Conservation (phyloP, 2,888 invertebrate species). For the Chymomyza procnemis region DNA sequence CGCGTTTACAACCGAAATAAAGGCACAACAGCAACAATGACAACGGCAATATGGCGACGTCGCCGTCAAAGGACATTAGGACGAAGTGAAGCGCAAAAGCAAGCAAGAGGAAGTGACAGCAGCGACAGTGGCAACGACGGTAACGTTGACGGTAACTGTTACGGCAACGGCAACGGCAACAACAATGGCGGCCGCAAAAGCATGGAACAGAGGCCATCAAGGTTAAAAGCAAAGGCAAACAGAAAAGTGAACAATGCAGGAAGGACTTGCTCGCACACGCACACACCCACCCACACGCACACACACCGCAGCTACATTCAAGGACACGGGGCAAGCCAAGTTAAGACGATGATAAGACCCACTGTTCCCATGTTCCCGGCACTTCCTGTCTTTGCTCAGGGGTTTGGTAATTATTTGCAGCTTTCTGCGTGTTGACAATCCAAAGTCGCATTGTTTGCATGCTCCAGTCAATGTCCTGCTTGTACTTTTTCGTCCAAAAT, state of each 20-base stretch:
- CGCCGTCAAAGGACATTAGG: constrained; percentile 40
- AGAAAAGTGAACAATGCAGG: constrained; percentile 4
- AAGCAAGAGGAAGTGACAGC: constrained; percentile 26
- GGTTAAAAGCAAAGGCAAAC: constrained; percentile 22
- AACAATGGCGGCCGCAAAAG: constrained; percentile 17
- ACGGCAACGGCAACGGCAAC: neutral
- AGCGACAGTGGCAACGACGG: constrained; percentile 32
- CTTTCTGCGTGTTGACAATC: constrained; percentile 19
- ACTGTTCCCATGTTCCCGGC: neutral
- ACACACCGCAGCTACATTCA: neutral
- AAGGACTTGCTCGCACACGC: neutral
- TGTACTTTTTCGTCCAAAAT: constrained; percentile 1
- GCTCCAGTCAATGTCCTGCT: constrained; percentile 1
- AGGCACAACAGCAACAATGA: constrained; percentile 13
- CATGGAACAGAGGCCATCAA: constrained; percentile 37
- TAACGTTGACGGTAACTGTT: neutral
- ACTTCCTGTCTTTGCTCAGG: neutral
- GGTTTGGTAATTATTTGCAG: constrained; percentile 15
- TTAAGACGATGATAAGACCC: neutral
- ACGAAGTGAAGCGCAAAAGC: constrained; percentile 32
- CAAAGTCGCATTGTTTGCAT: constrained; percentile 6
- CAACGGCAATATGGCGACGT: neutral
- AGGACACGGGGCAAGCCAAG: neutral
- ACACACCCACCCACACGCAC: neutral
- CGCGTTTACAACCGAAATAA: constrained; percentile 52